Evolutionary conservation across 2,797 vertebrate genomes (phyloP).

Genomic region (Mustela erminea): DNA sequence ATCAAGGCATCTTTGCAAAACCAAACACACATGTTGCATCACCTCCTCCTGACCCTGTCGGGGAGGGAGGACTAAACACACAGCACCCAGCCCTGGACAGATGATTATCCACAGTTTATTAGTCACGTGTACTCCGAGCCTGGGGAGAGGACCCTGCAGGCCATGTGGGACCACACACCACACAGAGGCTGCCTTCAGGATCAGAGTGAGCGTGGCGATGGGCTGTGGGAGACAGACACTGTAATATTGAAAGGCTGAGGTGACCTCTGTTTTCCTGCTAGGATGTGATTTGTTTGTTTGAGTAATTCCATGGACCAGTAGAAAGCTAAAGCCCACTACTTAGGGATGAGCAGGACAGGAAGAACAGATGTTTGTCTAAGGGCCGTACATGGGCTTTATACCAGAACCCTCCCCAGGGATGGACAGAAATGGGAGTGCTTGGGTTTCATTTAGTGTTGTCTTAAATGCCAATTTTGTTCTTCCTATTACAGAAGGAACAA

Average conservation of each 20-base stretch:
- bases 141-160: rapidly evolving
- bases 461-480: neutral
- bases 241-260: neutral
- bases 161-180: rapidly evolving
- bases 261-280: neutral
- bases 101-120: neutral
- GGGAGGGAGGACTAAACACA: neutral
- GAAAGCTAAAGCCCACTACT: neutral
- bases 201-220: neutral
- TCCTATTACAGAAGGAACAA: neutral
- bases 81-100: neutral
- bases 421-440: neutral
- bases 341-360: neutral
- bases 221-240: neutral
- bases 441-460: neutral
- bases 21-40: neutral
- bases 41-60: neutral
- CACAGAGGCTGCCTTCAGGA: neutral
- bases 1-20: neutral
- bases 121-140: rapidly evolving
- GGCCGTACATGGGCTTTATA: neutral
- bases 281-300: neutral
- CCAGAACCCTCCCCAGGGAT: neutral
- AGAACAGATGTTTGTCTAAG: too few relatives aligned
- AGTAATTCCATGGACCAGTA: neutral